These are phyloP conservation scores for Peromyscus aztecus DNA, from an alignment of 2,797 vertebrate genomes.

Conservation along the genomic window DNA sequence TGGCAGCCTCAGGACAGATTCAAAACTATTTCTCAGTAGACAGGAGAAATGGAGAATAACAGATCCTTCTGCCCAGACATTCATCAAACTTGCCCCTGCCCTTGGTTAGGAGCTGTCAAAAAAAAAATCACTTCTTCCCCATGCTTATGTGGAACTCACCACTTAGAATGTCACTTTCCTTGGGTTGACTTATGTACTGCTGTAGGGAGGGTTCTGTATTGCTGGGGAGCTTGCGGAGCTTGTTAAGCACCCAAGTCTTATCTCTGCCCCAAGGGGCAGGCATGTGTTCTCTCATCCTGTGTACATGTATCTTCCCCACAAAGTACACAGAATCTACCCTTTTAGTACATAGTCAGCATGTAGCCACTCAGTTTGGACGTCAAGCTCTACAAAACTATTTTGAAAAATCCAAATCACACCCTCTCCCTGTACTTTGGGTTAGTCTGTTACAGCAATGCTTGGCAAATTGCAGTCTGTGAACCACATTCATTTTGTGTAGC, in stretches of 20 bases:
- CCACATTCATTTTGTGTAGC: background rate
- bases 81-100: background rate
- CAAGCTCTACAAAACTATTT: background rate
- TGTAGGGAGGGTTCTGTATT: background rate
- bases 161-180: background rate
- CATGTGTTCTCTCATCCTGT: background rate
- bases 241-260: background rate
- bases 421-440: background rate
- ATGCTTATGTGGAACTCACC: background rate
- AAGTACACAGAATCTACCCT: background rate
- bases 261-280: background rate
- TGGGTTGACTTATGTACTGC: background rate
- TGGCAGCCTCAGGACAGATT: slow-evolving; percentile 13
- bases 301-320: background rate
- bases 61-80: slow-evolving; percentile 38
- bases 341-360: rapidly evolving
- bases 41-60: slow-evolving; percentile 19
- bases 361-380: background rate
- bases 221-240: background rate
- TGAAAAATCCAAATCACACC: background rate
- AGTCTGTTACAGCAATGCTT: background rate
- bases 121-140: background rate
- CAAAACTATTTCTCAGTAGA: background rate
- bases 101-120: background rate
- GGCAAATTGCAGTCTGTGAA: background rate